A percentile compares a stretch with the other conserved stretches of the same genome.
Conservation (phyloP, 2,113 vertebrate genomes). For the Nerophis ophidion region DNA sequence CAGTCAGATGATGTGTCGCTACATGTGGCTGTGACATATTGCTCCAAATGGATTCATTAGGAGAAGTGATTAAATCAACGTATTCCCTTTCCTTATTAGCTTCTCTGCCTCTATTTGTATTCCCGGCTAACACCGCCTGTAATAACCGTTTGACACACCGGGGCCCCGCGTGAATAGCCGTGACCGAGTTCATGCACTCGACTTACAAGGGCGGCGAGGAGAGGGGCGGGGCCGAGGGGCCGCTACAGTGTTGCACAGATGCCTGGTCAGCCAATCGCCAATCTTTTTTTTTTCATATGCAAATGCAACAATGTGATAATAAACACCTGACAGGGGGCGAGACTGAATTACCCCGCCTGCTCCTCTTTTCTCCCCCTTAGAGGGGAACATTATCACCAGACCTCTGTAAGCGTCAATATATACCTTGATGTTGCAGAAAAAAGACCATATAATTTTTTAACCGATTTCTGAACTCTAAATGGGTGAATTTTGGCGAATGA, state of each 20-base stretch:
- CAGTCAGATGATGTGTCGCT: conserved; percentile 13
- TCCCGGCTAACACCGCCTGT: conserved; percentile 57
- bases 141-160: conserved; percentile 70
- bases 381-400: too few relatives aligned
- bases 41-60: conserved; percentile 57
- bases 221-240: conserved; percentile 32
- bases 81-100: conserved; percentile 56
- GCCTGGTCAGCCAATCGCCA: conserved; percentile 52
- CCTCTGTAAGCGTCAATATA: too few relatives aligned
- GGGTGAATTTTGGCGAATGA: too few relatives aligned
- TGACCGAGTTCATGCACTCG: conserved; percentile 61
- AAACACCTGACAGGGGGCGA: conserved; percentile 76
- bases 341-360: conserved; percentile 70
- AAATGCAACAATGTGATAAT: conserved; percentile 76
- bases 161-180: conserved; percentile 56
- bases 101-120: conserved; percentile 61
- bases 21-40: conserved; percentile 44
- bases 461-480: too few relatives aligned
- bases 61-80: conserved; percentile 55
- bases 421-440: too few relatives aligned
- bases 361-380: conserved; percentile 57
- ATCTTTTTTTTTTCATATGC: conserved; percentile 70
- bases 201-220: conserved; percentile 21
- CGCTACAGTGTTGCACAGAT: conserved; percentile 59
- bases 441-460: too few relatives aligned